Conservation (phyloP, 2,797 vertebrate genomes). For the Arvicola amphibius region DNA sequence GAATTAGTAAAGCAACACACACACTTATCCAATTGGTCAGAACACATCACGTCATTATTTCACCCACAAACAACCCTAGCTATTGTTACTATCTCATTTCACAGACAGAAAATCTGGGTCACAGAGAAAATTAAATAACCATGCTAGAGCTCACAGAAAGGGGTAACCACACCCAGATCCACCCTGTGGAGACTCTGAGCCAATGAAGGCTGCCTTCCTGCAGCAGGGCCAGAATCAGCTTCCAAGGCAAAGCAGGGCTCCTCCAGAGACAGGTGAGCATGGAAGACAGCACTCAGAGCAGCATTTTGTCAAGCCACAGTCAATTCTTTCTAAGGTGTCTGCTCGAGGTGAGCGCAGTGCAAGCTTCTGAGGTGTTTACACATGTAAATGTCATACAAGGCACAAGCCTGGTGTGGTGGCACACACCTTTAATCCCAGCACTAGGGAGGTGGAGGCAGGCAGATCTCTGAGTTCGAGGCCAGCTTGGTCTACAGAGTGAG, state of each 20-base stretch:
- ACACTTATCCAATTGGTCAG: not conserved
- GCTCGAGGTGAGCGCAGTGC: not conserved
- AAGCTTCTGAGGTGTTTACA: not conserved
- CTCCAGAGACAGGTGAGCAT: not conserved
- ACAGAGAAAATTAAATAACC: not conserved
- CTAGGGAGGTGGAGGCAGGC: not conserved
- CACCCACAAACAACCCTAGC: not conserved
- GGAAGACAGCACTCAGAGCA: not conserved
- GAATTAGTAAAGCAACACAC: slow-evolving; percentile 1
- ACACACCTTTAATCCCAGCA: not conserved
- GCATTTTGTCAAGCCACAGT: too few relatives aligned
- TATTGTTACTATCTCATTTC: not conserved
- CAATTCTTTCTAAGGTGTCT: not conserved
- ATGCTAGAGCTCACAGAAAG: not conserved
- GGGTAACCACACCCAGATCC: not conserved
- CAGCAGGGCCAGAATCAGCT: not conserved
- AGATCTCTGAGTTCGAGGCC: not conserved
- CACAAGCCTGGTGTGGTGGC: not conserved
- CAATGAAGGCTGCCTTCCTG: not conserved
- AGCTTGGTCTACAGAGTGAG: not conserved
- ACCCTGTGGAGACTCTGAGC: not conserved
- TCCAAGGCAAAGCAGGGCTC: not conserved
- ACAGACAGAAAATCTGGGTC: not conserved
- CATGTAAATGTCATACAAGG: not conserved
- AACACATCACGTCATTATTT: not conserved